Base-by-base conservation (phyloP, 53 echinoderm and acorn worm genomes). In the Actinopyga echinites region DNA sequence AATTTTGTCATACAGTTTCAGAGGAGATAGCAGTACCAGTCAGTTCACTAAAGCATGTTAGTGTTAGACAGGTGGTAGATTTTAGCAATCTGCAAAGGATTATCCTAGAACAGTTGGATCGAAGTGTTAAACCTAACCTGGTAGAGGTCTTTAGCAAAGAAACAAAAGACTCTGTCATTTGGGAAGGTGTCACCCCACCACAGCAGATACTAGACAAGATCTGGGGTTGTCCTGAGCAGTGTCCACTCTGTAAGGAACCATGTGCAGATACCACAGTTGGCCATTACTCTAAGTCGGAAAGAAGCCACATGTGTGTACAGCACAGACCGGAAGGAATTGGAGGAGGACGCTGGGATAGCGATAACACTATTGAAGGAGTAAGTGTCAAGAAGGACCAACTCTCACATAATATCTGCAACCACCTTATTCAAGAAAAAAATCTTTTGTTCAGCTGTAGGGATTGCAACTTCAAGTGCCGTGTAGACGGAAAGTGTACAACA, bases 181-280 rank as follows among this genome's bases (percentile, higher is more conserved):
- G 75, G 75, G 11, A 75, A 38, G 75, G 43, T 13, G n/a, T n/a
- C n/a, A n/a, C n/a, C n/a, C n/a, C n/a, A n/a, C n/a, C n/a, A n/a
- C n/a, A n/a, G n/a, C n/a, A 58, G 31, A 80, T 58, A 32, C 59
- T 80, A 58, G 32, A 80, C 30, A 56, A 31, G 59, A 57, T 80
- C 25, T 80, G 80, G 80, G 80, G 80, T 9, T 80, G 80, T 58
- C 57, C 57, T 57, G 58, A 60, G 25, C 80, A 80, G 80, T 80
- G 80, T 30, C 80, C 80, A 80, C 57, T 60, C 59, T 80, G 80
- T 58, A 26, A 58, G 26, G 80, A 80, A 45, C 30, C 59, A 10
- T 60, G 58, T 29, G 57, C 59, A 60, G 57, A 58, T 31, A 80
- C 80, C 26, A 80, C 57, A 57, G 38, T 9, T 3, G 34, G 26